A percentile compares a stretch with the other conserved stretches of the same genome.
These are phyloP conservation scores for Geotrypetes seraphini DNA, from an alignment of 2,797 vertebrate genomes.

Conservation along the genomic window DNA sequence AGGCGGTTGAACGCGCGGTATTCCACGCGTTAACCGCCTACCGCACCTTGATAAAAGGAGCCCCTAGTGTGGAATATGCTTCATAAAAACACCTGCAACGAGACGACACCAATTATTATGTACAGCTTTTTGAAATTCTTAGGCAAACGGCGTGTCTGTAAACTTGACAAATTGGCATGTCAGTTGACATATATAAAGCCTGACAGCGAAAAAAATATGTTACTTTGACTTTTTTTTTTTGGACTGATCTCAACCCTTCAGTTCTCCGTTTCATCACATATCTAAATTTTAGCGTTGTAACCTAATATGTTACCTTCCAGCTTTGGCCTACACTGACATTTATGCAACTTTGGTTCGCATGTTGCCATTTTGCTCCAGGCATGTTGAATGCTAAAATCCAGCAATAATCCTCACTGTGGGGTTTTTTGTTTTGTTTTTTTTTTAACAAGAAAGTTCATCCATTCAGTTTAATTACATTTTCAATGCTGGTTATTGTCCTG, in stretches of 20 bases:
- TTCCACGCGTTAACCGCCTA: too few relatives aligned
- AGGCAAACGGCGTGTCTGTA: background rate
- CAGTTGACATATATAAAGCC: constrained; percentile 10
- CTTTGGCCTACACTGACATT: constrained; percentile 34
- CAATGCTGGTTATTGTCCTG: constrained; percentile 31
- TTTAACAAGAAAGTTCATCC: constrained; percentile 40
- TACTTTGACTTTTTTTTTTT: constrained; percentile 34
- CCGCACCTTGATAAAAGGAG: too few relatives aligned
- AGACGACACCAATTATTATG: background rate
- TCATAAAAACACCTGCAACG: background rate
- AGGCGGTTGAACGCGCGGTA: too few relatives aligned
- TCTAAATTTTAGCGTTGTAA: constrained; percentile 40
- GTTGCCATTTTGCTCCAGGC: constrained; percentile 21
- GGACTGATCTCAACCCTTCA: constrained; percentile 40
- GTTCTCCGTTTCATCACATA: constrained; percentile 38
- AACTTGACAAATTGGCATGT: constrained; percentile 1
- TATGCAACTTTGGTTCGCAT: constrained; percentile 35
- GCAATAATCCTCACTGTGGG: constrained; percentile 24
- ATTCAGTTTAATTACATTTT: constrained; percentile 35
- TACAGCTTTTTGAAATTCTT: background rate
- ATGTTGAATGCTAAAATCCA: constrained; percentile 17
- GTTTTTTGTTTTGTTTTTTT: too few relatives aligned
- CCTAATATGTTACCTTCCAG: constrained; percentile 33
- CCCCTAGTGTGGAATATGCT: background rate
- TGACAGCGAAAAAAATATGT: constrained; percentile 17